Evolutionary conservation across 1,140 invertebrate genomes (phyloP).

Genomic region (Branchinecta lynchi): DNA sequence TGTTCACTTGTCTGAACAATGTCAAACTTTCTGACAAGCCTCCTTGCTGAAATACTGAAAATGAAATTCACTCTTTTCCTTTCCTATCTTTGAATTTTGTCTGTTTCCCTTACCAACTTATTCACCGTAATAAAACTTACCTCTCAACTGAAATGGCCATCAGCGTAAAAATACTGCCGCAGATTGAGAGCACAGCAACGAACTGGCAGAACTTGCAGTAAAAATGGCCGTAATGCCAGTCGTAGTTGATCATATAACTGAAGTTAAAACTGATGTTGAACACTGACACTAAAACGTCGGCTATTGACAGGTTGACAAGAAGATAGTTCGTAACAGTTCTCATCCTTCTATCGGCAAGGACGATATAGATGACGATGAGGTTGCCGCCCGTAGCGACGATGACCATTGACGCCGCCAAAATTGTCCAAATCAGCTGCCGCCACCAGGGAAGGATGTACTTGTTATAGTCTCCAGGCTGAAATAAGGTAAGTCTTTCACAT

Average conservation of each 20-base stretch:
- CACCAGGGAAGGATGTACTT: slow-evolving; percentile 63
- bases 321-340: slow-evolving; percentile 91
- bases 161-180: slow-evolving; percentile 82
- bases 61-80: not conserved
- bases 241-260: slow-evolving; percentile 72
- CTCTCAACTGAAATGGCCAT: slow-evolving; percentile 92
- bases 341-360: slow-evolving; percentile 76
- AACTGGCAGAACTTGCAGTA: slow-evolving; percentile 93
- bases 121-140: slow-evolving; percentile 41
- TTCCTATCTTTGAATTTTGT: not conserved
- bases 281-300: slow-evolving; percentile 77
- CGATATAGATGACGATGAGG: slow-evolving; percentile 88
- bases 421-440: slow-evolving; percentile 67
- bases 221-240: slow-evolving; percentile 83
- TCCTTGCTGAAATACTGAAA: not conserved
- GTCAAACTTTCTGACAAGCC: too few relatives aligned
- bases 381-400: slow-evolving; percentile 81
- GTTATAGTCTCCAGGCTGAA: slow-evolving; percentile 14
- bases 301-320: slow-evolving; percentile 73
- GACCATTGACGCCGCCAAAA: slow-evolving; percentile 71
- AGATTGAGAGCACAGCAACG: slow-evolving; percentile 74
- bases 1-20: too few relatives aligned
- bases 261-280: slow-evolving; percentile 88
- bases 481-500: not conserved
- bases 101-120: not conserved